A percentile compares a stretch with the other conserved stretches of the same genome.
Conservation (phyloP, 2,113 vertebrate genomes). For the Chloroceryle aenea region DNA sequence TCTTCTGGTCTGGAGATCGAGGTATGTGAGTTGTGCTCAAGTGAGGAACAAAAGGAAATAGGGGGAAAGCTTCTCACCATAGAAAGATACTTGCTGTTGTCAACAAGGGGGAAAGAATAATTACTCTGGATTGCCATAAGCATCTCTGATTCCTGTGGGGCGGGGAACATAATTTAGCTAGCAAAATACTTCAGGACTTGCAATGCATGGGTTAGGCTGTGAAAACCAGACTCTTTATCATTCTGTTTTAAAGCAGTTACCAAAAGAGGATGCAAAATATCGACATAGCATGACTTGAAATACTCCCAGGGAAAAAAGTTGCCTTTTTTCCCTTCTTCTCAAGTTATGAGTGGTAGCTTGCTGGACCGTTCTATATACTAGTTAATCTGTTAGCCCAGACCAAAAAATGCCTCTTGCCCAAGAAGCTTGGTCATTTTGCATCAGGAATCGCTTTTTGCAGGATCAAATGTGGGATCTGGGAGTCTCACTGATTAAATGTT, state of each 20-base stretch:
- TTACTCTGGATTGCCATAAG: constrained; percentile 38
- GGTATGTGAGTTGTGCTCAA: background rate
- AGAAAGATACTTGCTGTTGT: background rate
- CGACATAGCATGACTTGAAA: background rate
- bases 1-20: background rate
- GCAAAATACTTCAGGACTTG: background rate
- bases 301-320: background rate
- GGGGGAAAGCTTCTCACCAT: background rate
- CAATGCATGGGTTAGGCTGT: background rate
- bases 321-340: background rate
- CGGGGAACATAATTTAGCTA: background rate
- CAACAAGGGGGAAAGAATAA: constrained; percentile 12
- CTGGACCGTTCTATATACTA: background rate
- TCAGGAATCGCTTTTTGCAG: background rate
- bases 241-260: background rate
- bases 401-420: background rate
- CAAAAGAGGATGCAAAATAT: background rate
- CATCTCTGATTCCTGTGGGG: background rate
- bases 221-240: background rate
- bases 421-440: background rate
- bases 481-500: background rate
- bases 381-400: background rate
- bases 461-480: background rate
- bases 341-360: background rate
- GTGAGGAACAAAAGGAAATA: background rate